phyloP scores from a whole-genome alignment of 2,888 invertebrate genomes.

The Azorinus chamasolen region DNA sequence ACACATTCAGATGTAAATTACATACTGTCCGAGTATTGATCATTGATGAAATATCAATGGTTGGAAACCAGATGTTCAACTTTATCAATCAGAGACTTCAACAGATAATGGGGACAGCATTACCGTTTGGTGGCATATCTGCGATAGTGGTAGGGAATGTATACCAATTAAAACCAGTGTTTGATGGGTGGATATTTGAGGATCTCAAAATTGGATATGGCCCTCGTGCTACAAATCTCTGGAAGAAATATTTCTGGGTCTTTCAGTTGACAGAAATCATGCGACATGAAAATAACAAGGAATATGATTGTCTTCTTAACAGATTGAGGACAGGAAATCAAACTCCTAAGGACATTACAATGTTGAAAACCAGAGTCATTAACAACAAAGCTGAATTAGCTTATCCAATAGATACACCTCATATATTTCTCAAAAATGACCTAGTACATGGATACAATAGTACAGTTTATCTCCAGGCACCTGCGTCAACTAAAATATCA shows the following conservation, averaged over 20 bases:
- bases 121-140: slow-evolving; percentile 48
- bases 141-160: slow-evolving; percentile 22
- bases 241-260: too few species aligned
- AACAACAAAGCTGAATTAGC: neutral
- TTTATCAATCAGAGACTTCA: slow-evolving; percentile 40
- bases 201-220: too few species aligned
- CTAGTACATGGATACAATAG: slow-evolving; percentile 23
- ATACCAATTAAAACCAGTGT: slow-evolving; percentile 52
- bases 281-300: slow-evolving; percentile 20
- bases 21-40: slow-evolving; percentile 26
- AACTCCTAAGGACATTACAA: slow-evolving; percentile 5
- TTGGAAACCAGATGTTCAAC: slow-evolving; percentile 44
- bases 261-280: too few species aligned
- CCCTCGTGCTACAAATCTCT: too few species aligned
- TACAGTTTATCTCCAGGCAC: neutral
- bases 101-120: slow-evolving; percentile 26
- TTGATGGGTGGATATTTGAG: too few species aligned
- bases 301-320: slow-evolving; percentile 40
- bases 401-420: slow-evolving; percentile 14
- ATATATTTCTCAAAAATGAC: slow-evolving; percentile 20
- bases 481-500: neutral
- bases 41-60: slow-evolving; percentile 63
- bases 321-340: slow-evolving; percentile 4
- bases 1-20: slow-evolving; percentile 35
- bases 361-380: too few species aligned